Evolutionary conservation across 2,888 invertebrate species (phyloP).

Genomic region (Lycocerus yunnanus): DNA sequence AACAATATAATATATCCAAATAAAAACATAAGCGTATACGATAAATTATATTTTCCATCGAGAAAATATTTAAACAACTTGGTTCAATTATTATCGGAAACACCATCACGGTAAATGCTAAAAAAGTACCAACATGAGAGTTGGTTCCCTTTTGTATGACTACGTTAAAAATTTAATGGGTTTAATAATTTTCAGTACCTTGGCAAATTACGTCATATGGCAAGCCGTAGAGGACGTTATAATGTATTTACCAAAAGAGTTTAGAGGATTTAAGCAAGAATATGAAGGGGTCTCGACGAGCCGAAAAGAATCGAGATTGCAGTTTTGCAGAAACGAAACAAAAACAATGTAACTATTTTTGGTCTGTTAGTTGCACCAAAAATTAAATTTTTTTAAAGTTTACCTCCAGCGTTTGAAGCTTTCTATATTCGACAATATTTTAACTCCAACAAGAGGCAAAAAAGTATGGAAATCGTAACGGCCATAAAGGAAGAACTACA

Average conservation of each 20-base stretch:
- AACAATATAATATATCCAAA: conserved; percentile 18
- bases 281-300: neutral
- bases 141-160: too few species aligned
- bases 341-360: conserved; percentile 8
- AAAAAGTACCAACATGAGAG: too few species aligned
- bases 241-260: conserved; percentile 14
- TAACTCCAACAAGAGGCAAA: neutral
- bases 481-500: conserved; percentile 2
- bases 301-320: neutral
- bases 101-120: conserved; percentile 9
- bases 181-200: conserved; percentile 8
- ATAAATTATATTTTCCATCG: conserved; percentile 17
- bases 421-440: conserved; percentile 17
- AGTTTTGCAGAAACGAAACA: conserved; percentile 16
- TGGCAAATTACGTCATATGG: conserved; percentile 24
- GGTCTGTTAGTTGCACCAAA: neutral
- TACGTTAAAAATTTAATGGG: too few species aligned
- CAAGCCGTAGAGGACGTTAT: conserved; percentile 12
- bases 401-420: conserved; percentile 14
- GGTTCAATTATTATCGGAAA: conserved; percentile 1
- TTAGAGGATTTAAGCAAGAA: conserved; percentile 3
- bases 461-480: neutral
- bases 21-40: conserved; percentile 5
- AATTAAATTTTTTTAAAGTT: conserved; percentile 1
- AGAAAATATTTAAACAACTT: conserved; percentile 11